These are phyloP conservation scores for Acronicta leporina DNA, from an alignment of 2,888 invertebrate species.

Conservation along the genomic window DNA sequence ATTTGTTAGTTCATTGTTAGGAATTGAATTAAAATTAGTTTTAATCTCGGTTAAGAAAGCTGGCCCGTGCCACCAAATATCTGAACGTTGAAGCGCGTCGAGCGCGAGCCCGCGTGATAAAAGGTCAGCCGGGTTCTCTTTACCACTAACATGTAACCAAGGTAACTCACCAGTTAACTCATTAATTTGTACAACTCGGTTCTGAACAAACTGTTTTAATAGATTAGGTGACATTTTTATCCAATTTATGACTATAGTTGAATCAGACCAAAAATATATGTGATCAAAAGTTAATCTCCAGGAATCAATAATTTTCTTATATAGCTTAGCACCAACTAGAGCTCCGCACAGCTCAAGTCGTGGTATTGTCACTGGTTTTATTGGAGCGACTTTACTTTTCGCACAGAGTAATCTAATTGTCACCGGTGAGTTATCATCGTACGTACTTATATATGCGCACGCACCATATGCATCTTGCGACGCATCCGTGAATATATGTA, in stretches of 20 bases:
- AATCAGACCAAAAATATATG: conserved; percentile 42
- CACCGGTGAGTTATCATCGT: conserved; percentile 5
- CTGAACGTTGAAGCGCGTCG: too few relatives aligned
- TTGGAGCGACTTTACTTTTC: conserved; percentile 56
- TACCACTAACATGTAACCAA: too few relatives aligned
- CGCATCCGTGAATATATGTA: conserved; percentile 48
- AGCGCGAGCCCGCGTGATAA: too few relatives aligned
- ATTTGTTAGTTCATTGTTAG: too few relatives aligned
- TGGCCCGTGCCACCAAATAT: too few relatives aligned
- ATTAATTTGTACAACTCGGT: too few relatives aligned
- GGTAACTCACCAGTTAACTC: too few relatives aligned
- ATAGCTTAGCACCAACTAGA: conserved; percentile 29
- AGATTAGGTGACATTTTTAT: too few relatives aligned
- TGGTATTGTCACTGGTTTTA: conserved; percentile 45
- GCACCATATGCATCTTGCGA: conserved; percentile 47
- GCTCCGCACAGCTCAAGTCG: conserved; percentile 47
- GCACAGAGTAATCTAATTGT: conserved; percentile 45
- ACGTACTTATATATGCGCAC: conserved; percentile 47
- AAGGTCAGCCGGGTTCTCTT: too few relatives aligned
- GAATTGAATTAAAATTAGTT: too few relatives aligned
- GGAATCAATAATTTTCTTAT: conserved; percentile 25
- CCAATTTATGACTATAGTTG: conserved; percentile 40
- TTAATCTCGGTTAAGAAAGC: too few relatives aligned
- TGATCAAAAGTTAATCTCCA: conserved; percentile 12
- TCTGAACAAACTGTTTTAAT: too few relatives aligned